Evolutionary conservation across 2,888 invertebrate species (phyloP), one percentile per base, ranked within the genome.

Genomic region (Sminthurinus aureus): DNA sequence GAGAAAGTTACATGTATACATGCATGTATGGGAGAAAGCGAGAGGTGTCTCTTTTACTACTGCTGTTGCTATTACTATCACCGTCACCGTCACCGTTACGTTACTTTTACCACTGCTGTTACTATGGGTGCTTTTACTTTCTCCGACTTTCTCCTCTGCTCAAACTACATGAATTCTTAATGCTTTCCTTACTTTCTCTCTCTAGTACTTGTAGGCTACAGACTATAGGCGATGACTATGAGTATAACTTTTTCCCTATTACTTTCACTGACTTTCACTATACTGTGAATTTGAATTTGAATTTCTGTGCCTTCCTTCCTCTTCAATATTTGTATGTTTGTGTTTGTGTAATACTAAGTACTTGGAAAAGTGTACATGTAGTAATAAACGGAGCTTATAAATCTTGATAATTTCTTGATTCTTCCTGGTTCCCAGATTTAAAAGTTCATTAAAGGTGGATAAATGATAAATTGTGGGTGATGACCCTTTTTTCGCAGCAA

Each of bases 341-440:
- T n/a, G 8, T 2, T 3, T 67, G 67, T 20, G 22, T n/a, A 11
- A 67, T 22, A 67, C n/a, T 8, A 18, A 75, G 24, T 38, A 24
- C 18, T 75, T 75, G 50, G 50, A 50, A 51, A 75, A 38, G 50
- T 24, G 75, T 38, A 26, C 9, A 18, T 66, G 11, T 75, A 20
- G 83, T 78, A 83, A 83, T 83, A 83, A 85, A 84, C 51, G 74
- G 50, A 51, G 64, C 58, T 75, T 78, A 85, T 85, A 85, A 85
- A 85, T 85, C 84, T 85, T 81, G 66, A 84, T 83, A 84, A 85
- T 84, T 85, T 81, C 84, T 76, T 78, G 79, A 74, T 71, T 24
- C 74, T 66, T 71, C 22, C 74, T 66, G 38, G 38, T 1, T 38
- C 38, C 38, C 80, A 81, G 84, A 85, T 85, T 85, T 83, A 82